These are phyloP conservation scores for Hydrotaea cyrtoneurina DNA, from an alignment of 2,888 invertebrate species.

Conservation along the genomic window DNA sequence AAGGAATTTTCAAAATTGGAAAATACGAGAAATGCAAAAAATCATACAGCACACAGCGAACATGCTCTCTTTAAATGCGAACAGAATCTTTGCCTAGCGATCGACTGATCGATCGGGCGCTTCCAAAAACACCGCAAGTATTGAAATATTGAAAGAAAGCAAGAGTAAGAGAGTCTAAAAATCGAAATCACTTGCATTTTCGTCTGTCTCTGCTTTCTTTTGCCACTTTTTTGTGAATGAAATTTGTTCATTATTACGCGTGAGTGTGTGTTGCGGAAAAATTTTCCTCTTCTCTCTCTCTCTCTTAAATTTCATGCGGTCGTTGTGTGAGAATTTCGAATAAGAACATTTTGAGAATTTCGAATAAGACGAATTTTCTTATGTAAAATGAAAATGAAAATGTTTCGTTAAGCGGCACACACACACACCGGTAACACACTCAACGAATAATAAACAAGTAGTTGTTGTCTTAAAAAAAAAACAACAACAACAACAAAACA, in stretches of 20 bases:
- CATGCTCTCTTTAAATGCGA: neutral
- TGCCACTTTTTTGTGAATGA: constrained; percentile 2
- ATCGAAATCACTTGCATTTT: neutral
- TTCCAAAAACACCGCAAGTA: neutral
- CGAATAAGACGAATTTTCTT: constrained; percentile 42
- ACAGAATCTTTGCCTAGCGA: neutral
- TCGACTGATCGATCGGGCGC: too few species aligned
- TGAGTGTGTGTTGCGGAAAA: neutral
- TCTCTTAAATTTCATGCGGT: constrained; percentile 1
- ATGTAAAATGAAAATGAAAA: constrained; percentile 53
- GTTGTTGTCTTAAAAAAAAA: constrained; percentile 56
- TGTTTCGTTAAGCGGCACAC: constrained; percentile 27
- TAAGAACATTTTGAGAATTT: constrained; percentile 1
- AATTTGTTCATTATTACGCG: neutral
- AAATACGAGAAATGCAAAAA: neutral
- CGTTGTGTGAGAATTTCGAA: constrained; percentile 1
- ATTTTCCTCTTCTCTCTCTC: neutral
- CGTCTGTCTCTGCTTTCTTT: neutral
- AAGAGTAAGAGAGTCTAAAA: neutral
- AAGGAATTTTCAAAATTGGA: neutral
- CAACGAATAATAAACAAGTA: constrained; percentile 64
- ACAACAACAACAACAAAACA: neutral
- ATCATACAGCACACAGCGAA: neutral
- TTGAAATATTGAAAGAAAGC: neutral
- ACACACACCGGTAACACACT: constrained; percentile 25